Base-by-base conservation (phyloP, 2,797 vertebrate species). In the Carduelis carduelis region DNA sequence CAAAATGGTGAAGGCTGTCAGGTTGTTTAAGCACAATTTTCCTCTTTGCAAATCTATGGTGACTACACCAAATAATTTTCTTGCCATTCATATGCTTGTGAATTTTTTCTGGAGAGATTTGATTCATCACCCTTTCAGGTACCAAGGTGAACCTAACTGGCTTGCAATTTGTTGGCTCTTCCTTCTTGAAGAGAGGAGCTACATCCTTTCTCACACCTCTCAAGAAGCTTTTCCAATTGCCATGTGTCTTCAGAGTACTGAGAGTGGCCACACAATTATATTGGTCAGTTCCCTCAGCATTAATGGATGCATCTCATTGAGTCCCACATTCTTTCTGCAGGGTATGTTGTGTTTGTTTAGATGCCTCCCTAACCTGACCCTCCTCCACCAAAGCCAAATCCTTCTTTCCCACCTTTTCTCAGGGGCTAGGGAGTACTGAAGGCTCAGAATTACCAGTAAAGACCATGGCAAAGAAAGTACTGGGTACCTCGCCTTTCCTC, bases 221-320 rank as follows among this genome's bases (percentile, higher is more conserved):
- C 5, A 37, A 34, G 34, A 75, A 59, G 53, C 5, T 50, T 19
- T 75, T 15, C 6, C 8, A 32, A 9, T 49, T 87, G 9, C 18
- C 1, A 0, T 5, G 26, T 28, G 3, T 49, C n/a, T 57, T 76
- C 14, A 71, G 28, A 75, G n/a, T 27, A 28, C 49, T 5, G 5
- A 12, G 17, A 41, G 7, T 37, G 13, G 8, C 12, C 8, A 41
- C 5, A 15, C 15, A 68, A 9, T 49, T 7, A 35, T 10, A 35
- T 15, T 41, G 46, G 4, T 10, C 30, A 34, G 34, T 23, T 91
- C 22, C 17, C 35, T 75, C 28, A 41, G 47, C 13, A 8, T 34
- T 61, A 9, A 5, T 44, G 34, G 27, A 4, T 70, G 14, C 17
- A 37, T 27, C 10, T 64, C 6, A 43, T 16, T 1, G 5, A 14